Percentiles rank a stretch among this genome's conserved stretches.
Evolutionary conservation across 2,888 invertebrate genomes (phyloP).

Genomic region (Macropis europaea): DNA sequence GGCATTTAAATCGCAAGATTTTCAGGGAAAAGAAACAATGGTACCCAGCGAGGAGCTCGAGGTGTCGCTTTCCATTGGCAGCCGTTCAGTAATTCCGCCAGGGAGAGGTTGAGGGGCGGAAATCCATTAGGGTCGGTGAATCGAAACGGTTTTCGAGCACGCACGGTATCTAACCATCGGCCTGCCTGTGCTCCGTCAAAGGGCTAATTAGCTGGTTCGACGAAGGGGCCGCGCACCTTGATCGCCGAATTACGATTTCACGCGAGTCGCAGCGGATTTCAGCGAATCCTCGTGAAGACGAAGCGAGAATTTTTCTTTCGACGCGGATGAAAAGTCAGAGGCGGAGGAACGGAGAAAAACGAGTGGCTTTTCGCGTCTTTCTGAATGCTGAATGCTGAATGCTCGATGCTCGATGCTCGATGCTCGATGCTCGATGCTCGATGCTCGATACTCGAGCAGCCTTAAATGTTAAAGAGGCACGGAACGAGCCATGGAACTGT

Average conservation of each 20-base stretch:
- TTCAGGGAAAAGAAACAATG: too few relatives aligned
- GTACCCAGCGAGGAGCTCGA: too few relatives aligned
- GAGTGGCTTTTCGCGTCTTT: conserved; percentile 10
- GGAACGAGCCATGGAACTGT: not conserved
- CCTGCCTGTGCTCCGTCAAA: too few relatives aligned
- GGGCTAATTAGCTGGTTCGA: not conserved
- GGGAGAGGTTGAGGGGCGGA: too few relatives aligned
- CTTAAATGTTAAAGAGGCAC: conserved; percentile 16
- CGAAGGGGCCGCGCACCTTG: not conserved
- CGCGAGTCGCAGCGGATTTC: not conserved
- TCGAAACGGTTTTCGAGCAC: too few relatives aligned
- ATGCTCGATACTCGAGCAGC: not conserved
- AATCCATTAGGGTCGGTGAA: too few relatives aligned
- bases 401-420: not conserved
- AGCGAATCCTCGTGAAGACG: not conserved
- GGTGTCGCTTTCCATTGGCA: too few relatives aligned
- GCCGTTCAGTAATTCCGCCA: too few relatives aligned
- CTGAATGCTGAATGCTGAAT: not conserved
- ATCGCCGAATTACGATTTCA: conserved; percentile 5
- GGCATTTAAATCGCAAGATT: too few relatives aligned
- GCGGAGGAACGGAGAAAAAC: conserved; percentile 1
- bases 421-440: not conserved
- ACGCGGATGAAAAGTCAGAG: not conserved
- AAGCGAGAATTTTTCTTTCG: not conserved
- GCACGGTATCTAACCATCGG: too few relatives aligned